Percentiles rank a stretch among this genome's conserved stretches.
These are phyloP conservation scores for Phengaris alcon DNA, from an alignment of 2,888 invertebrate species.

Conservation along the genomic window DNA sequence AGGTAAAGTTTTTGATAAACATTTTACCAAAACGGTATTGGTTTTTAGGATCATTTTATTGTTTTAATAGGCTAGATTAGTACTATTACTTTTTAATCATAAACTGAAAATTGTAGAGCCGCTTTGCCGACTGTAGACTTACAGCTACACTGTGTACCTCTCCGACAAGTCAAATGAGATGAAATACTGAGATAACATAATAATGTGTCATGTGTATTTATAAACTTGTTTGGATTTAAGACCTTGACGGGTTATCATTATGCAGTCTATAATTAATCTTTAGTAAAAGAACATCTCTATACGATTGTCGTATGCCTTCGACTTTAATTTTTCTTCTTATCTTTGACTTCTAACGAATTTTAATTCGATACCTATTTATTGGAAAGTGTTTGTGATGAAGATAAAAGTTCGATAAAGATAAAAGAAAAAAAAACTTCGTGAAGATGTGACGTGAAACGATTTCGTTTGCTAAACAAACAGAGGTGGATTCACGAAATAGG, in stretches of 20 bases:
- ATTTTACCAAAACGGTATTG: too few relatives aligned
- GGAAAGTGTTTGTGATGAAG: too few relatives aligned
- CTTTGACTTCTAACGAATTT: too few relatives aligned
- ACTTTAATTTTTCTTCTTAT: too few relatives aligned
- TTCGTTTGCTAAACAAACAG: background rate
- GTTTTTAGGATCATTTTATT: too few relatives aligned
- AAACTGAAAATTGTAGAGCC: background rate
- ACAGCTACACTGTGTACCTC: background rate
- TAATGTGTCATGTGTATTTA: conserved; percentile 4
- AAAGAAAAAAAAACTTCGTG: too few relatives aligned
- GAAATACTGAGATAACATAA: background rate
- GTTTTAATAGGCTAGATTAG: too few relatives aligned
- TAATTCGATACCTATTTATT: too few relatives aligned
- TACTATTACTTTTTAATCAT: too few relatives aligned
- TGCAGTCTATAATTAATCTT: conserved; percentile 5
- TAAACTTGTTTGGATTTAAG: conserved; percentile 6
- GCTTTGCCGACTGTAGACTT: background rate
- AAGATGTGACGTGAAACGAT: too few relatives aligned
- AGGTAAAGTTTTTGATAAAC: too few relatives aligned
- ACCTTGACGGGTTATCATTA: conserved; percentile 8
- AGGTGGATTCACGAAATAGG: background rate
- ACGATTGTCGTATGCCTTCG: background rate
- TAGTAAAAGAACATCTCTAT: conserved; percentile 2
- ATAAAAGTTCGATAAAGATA: too few relatives aligned
- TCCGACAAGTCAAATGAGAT: background rate